A percentile compares a stretch with the other conserved stretches of the same genome.
phyloP scores from a whole-genome alignment of 2,888 invertebrate species.

The Thecophora atra region DNA sequence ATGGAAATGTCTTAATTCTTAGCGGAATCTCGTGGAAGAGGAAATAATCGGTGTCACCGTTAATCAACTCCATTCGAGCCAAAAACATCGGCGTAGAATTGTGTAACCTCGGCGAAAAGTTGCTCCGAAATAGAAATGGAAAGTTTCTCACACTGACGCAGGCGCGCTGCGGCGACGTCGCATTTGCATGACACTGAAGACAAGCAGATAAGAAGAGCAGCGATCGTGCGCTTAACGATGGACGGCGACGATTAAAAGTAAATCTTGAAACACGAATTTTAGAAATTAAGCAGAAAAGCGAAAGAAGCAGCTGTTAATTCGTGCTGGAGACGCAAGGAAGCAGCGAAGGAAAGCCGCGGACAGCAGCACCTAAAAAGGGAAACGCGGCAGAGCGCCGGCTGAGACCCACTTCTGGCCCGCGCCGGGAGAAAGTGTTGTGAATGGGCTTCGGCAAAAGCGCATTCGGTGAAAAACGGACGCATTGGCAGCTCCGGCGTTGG shows the following conservation, averaged over 20 bases:
- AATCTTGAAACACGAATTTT: neutral
- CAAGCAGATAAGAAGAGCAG: neutral
- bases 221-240: conserved; percentile 13
- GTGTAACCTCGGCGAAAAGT: neutral
- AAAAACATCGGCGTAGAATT: neutral
- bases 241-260: neutral
- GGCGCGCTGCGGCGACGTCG: neutral
- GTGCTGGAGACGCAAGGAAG: neutral
- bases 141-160: conserved; percentile 32
- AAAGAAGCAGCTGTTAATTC: conserved; percentile 15
- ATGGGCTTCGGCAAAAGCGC: neutral
- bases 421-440: conserved; percentile 27
- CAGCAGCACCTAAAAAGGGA: neutral
- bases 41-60: no score
- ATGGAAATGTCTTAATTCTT: no score
- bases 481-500: conserved; percentile 6
- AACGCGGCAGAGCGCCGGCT: neutral
- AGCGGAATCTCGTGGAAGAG: no score
- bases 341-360: no score
- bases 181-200: conserved; percentile 26
- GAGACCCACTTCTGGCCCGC: conserved; percentile 22
- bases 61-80: no score
- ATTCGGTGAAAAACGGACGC: conserved; percentile 26
- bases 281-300: neutral
- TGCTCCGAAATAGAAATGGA: conserved; percentile 24